Conservation (phyloP, 1,140 invertebrate genomes). For the Monomorium pharaonis region DNA sequence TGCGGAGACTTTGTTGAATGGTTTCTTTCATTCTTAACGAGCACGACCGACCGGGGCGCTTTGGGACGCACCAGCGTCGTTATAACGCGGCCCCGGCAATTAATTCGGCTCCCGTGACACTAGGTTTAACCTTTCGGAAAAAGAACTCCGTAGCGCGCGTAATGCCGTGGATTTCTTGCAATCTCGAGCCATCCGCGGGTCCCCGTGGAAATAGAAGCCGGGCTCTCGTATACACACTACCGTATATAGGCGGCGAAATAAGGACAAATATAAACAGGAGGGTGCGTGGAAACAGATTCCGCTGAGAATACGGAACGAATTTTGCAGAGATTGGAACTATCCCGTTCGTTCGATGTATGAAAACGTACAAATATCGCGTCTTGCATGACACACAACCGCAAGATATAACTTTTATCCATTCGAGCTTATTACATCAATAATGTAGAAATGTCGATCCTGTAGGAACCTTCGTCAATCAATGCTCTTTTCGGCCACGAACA, state of each 20-base stretch:
- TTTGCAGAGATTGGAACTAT: conserved; percentile 52
- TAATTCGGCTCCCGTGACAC: conserved; percentile 58
- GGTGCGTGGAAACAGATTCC: conserved; percentile 57
- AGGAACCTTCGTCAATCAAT: neutral
- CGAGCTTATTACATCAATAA: conserved; percentile 15
- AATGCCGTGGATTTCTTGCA: conserved; percentile 50
- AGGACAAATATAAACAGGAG: conserved; percentile 59
- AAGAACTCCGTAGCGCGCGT: conserved; percentile 43
- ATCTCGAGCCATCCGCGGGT: conserved; percentile 41
- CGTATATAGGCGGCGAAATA: conserved; percentile 43
- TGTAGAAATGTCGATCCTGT: neutral
- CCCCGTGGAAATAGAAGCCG: conserved; percentile 52
- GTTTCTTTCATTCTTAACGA: conserved; percentile 77
- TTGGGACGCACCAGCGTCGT: conserved; percentile 36
- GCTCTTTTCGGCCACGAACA: neutral
- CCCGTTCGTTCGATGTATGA: conserved; percentile 23
- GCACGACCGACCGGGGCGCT: conserved; percentile 27
- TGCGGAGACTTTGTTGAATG: conserved; percentile 63
- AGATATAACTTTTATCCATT: neutral
- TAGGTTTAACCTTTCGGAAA: conserved; percentile 54
- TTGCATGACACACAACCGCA: neutral
- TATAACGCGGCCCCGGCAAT: conserved; percentile 52
- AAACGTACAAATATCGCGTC: conserved; percentile 18
- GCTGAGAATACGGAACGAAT: conserved; percentile 55
- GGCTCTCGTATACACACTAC: conserved; percentile 12